Percentiles rank a stretch among this genome's conserved stretches.
Evolutionary conservation across 2,888 invertebrate genomes (phyloP).

Genomic region (Biston stratarius): DNA sequence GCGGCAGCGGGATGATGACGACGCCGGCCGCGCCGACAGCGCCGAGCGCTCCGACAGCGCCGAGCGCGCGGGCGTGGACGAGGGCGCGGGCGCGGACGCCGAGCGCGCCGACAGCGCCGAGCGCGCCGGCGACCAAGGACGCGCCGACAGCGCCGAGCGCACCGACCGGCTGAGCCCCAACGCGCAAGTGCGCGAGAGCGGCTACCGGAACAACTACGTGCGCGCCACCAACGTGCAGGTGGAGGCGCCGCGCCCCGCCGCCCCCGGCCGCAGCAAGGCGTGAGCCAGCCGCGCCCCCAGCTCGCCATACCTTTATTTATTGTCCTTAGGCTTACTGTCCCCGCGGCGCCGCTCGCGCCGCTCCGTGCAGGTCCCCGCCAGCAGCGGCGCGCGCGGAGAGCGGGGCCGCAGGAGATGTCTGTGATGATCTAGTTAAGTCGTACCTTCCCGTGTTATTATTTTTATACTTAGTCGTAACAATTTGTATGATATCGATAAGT

Average conservation of each 20-base stretch:
- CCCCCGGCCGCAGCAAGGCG: constrained; percentile 34
- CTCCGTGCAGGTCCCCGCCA: background rate
- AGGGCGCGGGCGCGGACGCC: constrained; percentile 43
- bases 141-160: constrained; percentile 37
- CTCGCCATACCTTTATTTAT: constrained; percentile 81
- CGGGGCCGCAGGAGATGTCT: constrained; percentile 43
- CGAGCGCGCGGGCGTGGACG: constrained; percentile 45
- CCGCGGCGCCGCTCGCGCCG: constrained; percentile 29
- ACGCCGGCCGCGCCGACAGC: constrained; percentile 41
- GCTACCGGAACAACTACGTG: constrained; percentile 58
- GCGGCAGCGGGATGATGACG: constrained; percentile 41
- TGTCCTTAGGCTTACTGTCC: constrained; percentile 46
- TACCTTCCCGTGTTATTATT: constrained; percentile 63
- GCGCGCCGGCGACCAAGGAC: constrained; percentile 51
- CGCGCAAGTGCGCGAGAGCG: constrained; percentile 49
- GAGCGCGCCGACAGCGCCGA: constrained; percentile 51
- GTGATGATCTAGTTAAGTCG: constrained; percentile 69
- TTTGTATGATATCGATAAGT: constrained; percentile 65
- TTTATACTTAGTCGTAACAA: constrained; percentile 76
- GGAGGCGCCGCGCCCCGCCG: constrained; percentile 61
- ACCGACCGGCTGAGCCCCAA: constrained; percentile 51
- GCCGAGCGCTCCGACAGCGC: constrained; percentile 45
- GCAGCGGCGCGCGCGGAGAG: no score
- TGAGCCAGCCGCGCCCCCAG: constrained; percentile 45
- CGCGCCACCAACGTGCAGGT: constrained; percentile 70